Base-by-base conservation (phyloP, 2,113 vertebrate genomes). In the Platichthys flesus region DNA sequence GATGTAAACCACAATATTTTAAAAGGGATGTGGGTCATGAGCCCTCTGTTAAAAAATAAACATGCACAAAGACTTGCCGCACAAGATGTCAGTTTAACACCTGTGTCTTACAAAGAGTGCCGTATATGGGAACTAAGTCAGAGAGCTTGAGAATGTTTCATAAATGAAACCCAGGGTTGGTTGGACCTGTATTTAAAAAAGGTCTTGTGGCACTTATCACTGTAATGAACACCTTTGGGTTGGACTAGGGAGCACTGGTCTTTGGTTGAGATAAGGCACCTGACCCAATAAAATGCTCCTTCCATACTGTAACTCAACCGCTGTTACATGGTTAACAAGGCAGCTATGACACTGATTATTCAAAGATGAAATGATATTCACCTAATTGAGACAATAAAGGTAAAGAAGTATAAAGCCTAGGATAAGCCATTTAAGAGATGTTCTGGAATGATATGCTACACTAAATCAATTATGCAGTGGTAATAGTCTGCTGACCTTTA, bases 261-360 rank as follows among this genome's bases (percentile, higher is more conserved):
- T 92, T 91, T 91, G 92, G 88, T 89, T 91, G 83, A 57, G 49
- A 89, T 78, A 91, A 92, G 90, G 82, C 92, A 91, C 74, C 82
- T 40, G 65, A 88, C 79, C 82, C 82, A 80, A 54, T 52, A 45
- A 79, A 82, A 78, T 52, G 81, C 80, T 85, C 66, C 78, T 40
- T 79, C 24, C 1, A 68, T 66, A 47, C 16, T 76, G 56, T 51
- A 67, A 23, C 73, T 49, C 60, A 69, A 69, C 67, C 61, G 55
- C 60, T 77, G 66, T 66, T 70, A 74, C 52, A 57, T 65, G 31
- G 45, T 70, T 62, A 70, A 83, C 1, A 49, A 78, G 45, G 78
- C 71, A 78, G 74, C 58, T 79, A 14, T 45, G 58, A 79, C 26
- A 24, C 21, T 65, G 57, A 61, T 79, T 76, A 63, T 42, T 78